Evolutionary conservation across 2,113 vertebrate genomes (phyloP).

Genomic region (Hydrolagus affinis): DNA sequence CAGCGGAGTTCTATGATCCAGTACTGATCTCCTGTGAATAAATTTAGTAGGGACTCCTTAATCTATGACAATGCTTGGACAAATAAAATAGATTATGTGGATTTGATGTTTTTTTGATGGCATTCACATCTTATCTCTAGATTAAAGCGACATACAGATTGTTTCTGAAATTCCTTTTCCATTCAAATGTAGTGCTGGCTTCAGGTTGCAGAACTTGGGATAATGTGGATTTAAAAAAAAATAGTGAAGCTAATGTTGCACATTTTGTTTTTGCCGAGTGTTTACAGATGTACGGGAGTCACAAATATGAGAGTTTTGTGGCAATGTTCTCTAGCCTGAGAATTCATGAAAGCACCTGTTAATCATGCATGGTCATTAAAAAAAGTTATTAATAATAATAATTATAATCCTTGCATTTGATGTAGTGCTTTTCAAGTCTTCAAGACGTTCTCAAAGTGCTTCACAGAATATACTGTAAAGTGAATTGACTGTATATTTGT

Average conservation of each 20-base stretch:
- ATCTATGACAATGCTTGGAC: neutral
- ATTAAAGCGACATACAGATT: neutral
- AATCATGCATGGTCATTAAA: too few relatives aligned
- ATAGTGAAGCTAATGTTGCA: too few relatives aligned
- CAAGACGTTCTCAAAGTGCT: too few relatives aligned
- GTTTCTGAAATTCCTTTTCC: conserved; percentile 2
- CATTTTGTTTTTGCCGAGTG: neutral
- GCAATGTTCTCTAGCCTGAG: neutral
- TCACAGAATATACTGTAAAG: too few relatives aligned
- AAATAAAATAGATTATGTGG: conserved; percentile 8
- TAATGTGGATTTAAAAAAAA: neutral
- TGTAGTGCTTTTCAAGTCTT: too few relatives aligned
- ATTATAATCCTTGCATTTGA: too few relatives aligned
- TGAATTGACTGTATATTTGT: too few relatives aligned
- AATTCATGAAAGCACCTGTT: too few relatives aligned
- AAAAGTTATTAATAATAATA: too few relatives aligned
- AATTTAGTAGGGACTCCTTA: neutral
- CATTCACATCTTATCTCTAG: conserved; percentile 7
- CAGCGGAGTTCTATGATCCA: neutral
- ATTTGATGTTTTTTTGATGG: conserved; percentile 23
- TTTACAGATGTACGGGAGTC: neutral
- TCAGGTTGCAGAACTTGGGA: neutral
- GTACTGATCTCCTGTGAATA: conserved; percentile 7
- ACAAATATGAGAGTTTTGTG: neutral
- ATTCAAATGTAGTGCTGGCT: neutral